A percentile compares a stretch with the other conserved stretches of the same genome.
These are phyloP conservation scores for Proterorhinus semilunaris DNA, from an alignment of 2,113 vertebrate species.

Conservation along the genomic window DNA sequence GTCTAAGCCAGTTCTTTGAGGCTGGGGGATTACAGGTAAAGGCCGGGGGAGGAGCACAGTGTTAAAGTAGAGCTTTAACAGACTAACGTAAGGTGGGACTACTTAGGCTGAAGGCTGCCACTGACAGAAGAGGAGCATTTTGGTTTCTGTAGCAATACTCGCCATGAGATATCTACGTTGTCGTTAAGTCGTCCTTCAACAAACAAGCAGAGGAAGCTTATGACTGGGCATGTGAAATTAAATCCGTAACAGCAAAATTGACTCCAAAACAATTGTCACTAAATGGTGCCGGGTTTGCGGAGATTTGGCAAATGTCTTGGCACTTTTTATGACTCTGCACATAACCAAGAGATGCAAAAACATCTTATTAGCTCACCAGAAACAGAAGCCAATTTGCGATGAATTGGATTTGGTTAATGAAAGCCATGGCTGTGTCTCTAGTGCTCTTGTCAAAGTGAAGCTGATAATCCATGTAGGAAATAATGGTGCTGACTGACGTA, in stretches of 20 bases:
- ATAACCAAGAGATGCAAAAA: slow-evolving; percentile 18
- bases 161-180: neutral
- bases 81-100: neutral
- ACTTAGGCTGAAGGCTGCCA: slow-evolving; percentile 16
- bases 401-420: slow-evolving; percentile 25
- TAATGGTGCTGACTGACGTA: slow-evolving; percentile 15
- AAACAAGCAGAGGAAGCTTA: slow-evolving; percentile 3
- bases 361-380: slow-evolving; percentile 17
- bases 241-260: neutral
- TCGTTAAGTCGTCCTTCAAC: neutral
- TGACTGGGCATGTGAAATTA: slow-evolving; percentile 13
- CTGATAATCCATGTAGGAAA: slow-evolving; percentile 11
- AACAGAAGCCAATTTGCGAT: slow-evolving; percentile 24
- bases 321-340: slow-evolving; percentile 3
- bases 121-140: slow-evolving; percentile 8
- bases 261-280: neutral
- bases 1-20: neutral
- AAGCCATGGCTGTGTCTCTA: neutral
- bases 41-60: neutral
- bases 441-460: slow-evolving; percentile 10
- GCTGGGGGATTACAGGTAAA: neutral
- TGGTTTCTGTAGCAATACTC: neutral
- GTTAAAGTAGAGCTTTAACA: slow-evolving; percentile 10
- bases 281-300: neutral
- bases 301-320: slow-evolving; percentile 16